Percentiles rank a stretch among this genome's conserved stretches.
phyloP scores from a whole-genome alignment of 2,888 invertebrate genomes.

The Galerucella calmariensis region DNA sequence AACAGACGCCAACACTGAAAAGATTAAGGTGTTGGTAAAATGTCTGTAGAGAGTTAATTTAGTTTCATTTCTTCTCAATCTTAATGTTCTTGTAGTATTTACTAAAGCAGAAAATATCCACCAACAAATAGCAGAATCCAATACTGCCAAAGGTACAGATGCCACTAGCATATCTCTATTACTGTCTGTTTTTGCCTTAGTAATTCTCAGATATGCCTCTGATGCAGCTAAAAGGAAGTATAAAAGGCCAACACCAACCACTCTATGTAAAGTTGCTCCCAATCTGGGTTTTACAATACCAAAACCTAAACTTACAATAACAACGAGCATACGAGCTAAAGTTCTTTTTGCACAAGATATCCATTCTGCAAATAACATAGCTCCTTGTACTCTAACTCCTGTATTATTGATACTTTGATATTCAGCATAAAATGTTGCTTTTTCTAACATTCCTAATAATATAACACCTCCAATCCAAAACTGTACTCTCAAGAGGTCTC shows the following conservation, averaged over 20 bases:
- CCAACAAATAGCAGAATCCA: conserved; percentile 92
- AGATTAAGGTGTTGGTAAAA: conserved; percentile 93
- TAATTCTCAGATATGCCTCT: conserved; percentile 85
- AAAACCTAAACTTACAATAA: conserved; percentile 94
- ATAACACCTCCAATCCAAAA: conserved; percentile 97
- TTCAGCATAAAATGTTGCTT: conserved; percentile 91
- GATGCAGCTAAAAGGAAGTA: conserved; percentile 88
- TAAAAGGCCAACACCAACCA: conserved; percentile 83
- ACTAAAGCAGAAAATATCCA: conserved; percentile 92
- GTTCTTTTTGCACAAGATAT: conserved; percentile 92
- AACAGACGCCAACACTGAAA: conserved; percentile 89
- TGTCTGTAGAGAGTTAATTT: conserved; percentile 91
- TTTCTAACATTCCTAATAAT: conserved; percentile 85
- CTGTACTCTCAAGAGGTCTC: conserved; percentile 90
- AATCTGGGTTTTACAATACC: conserved; percentile 95
- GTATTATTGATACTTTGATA: conserved; percentile 81
- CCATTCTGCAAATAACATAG: conserved; percentile 88
- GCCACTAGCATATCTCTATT: conserved; percentile 78
- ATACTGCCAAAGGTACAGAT: conserved; percentile 85
- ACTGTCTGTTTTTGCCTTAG: conserved; percentile 70
- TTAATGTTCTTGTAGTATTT: conserved; percentile 88
- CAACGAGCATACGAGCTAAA: conserved; percentile 91
- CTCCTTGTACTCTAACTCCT: conserved; percentile 73
- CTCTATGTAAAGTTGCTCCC: conserved; percentile 88
- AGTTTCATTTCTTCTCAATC: conserved; percentile 88